phyloP scores from a whole-genome alignment of 2,797 vertebrate genomes.

The Danio choprae region DNA sequence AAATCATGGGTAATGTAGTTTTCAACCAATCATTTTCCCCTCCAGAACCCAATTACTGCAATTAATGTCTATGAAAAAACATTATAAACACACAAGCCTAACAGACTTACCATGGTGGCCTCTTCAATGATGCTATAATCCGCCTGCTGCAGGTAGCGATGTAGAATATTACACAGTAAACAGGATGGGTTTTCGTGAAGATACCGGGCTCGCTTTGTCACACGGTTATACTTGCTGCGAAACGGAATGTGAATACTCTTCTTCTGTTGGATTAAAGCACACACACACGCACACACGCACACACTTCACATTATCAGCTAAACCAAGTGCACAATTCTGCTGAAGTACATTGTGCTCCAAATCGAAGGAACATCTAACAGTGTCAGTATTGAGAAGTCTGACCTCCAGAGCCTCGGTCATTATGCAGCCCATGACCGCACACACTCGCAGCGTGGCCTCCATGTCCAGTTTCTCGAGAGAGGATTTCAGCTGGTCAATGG shows the following conservation, averaged over 20 bases:
- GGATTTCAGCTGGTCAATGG: constrained; percentile 97
- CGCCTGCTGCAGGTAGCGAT: constrained; percentile 96
- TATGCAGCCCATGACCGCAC: constrained; percentile 98
- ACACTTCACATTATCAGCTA: background rate
- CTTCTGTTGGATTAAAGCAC: constrained; percentile 80
- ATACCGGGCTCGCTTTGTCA: constrained; percentile 93
- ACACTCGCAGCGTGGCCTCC: constrained; percentile 89
- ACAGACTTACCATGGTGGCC: constrained; percentile 90
- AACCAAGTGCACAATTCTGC: background rate
- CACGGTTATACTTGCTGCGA: constrained; percentile 96
- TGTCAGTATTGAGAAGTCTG: constrained; percentile 39
- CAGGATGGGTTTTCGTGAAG: constrained; percentile 98
- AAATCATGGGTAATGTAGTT: too few species aligned
- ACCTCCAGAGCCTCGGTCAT: constrained; percentile 99
- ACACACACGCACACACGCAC: background rate
- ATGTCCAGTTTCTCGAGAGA: constrained; percentile 94
- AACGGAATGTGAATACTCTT: constrained; percentile 96
- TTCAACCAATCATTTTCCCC: too few species aligned
- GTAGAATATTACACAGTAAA: constrained; percentile 94
- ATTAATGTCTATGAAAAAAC: background rate
- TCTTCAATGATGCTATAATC: constrained; percentile 96
- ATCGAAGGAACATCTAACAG: background rate
- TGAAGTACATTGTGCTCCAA: background rate
- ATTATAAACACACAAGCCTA: background rate
- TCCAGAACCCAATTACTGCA: too few species aligned